These are phyloP conservation scores for Amphipyra tragopoginis DNA, from an alignment of 2,888 invertebrate genomes.

Conservation along the genomic window DNA sequence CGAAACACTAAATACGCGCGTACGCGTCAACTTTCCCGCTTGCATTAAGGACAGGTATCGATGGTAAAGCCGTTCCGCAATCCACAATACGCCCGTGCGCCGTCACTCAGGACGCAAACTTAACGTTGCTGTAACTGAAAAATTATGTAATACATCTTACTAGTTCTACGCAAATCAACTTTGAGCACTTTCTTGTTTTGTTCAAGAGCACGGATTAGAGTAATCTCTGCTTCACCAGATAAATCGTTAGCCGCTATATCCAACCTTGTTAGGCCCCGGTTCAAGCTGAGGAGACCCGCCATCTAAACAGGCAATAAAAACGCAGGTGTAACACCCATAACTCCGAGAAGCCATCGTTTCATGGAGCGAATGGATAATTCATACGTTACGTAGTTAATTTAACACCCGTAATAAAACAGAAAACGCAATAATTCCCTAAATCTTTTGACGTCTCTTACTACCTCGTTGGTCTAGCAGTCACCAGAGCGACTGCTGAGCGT, in stretches of 20 bases:
- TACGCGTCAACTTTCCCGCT: too few relatives aligned
- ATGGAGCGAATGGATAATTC: slow-evolving; percentile 5
- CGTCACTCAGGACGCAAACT: too few relatives aligned
- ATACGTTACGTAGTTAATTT: slow-evolving; percentile 9
- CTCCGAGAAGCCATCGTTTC: slow-evolving; percentile 6
- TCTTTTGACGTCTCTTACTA: background rate
- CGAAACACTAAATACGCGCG: too few relatives aligned
- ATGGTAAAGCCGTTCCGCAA: too few relatives aligned
- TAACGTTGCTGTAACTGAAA: too few relatives aligned
- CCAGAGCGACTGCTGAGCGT: too few relatives aligned
- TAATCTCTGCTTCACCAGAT: slow-evolving; percentile 88
- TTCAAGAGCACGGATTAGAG: slow-evolving; percentile 80
- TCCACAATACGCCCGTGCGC: too few relatives aligned
- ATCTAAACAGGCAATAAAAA: slow-evolving; percentile 69
- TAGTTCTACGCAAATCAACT: slow-evolving; percentile 82
- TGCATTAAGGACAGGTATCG: too few relatives aligned
- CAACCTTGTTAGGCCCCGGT: slow-evolving; percentile 86
- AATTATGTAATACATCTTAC: slow-evolving; percentile 67
- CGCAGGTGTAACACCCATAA: slow-evolving; percentile 34
- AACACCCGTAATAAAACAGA: slow-evolving; percentile 28
- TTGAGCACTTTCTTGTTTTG: slow-evolving; percentile 77
- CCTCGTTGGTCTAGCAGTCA: too few relatives aligned
- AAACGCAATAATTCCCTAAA: background rate
- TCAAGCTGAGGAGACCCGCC: slow-evolving; percentile 88
- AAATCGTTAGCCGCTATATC: slow-evolving; percentile 91